Percentiles rank a stretch among this genome's conserved stretches.
These are phyloP conservation scores for Lophochroa leadbeateri DNA, from an alignment of 2,113 vertebrate genomes.

Conservation along the genomic window DNA sequence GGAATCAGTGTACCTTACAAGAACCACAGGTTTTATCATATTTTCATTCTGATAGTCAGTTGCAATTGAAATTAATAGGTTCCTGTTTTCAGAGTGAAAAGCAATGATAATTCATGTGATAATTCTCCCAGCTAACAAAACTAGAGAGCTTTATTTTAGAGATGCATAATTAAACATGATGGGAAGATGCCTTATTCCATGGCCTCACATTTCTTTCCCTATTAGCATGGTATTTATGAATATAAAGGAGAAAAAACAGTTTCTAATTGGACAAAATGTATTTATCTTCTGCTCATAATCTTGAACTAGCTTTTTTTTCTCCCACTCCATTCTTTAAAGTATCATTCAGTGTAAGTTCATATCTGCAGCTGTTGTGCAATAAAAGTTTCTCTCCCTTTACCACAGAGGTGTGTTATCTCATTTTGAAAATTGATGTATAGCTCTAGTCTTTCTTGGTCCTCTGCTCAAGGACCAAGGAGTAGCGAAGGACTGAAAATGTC, in stretches of 20 bases:
- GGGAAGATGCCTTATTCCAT: not conserved
- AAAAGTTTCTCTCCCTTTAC: not conserved
- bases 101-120: not conserved
- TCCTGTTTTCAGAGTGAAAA: not conserved
- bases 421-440: not conserved
- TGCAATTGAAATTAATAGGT: not conserved
- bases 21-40: not conserved
- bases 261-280: not conserved
- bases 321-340: not conserved
- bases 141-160: not conserved
- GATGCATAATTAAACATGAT: not conserved
- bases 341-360: not conserved
- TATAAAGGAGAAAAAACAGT: not conserved
- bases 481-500: not conserved
- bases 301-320: not conserved
- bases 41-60: not conserved
- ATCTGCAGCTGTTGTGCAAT: not conserved
- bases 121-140: not conserved
- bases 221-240: not conserved
- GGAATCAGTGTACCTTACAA: not conserved
- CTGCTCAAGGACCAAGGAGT: not conserved
- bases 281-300: not conserved
- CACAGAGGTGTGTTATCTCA: not conserved
- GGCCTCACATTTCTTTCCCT: not conserved
- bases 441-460: not conserved